Evolutionary conservation across 2,113 vertebrate species (phyloP).

Genomic region (Corydoras sp.): DNA sequence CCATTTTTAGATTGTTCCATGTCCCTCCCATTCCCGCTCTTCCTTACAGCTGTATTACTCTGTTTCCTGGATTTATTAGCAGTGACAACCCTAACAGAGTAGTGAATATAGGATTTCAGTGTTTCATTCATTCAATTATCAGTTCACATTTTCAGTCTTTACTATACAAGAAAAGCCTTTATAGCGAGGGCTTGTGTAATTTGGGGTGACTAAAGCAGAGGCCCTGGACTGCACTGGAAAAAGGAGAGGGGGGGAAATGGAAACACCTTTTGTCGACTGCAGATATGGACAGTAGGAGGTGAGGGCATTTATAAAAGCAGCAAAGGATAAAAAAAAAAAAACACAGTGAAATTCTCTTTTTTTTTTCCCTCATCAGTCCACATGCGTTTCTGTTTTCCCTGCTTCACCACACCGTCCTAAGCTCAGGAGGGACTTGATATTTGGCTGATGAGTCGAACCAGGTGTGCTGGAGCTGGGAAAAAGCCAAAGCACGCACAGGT

Average conservation of each 20-base stretch:
- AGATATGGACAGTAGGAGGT: not conserved
- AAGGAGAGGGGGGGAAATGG: not conserved
- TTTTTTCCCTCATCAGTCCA: too few relatives aligned
- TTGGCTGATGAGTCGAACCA: slow-evolving; percentile 27
- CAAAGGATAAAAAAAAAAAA: not conserved
- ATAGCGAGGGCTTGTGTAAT: too few relatives aligned
- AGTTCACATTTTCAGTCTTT: slow-evolving; percentile 28
- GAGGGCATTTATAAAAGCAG: slow-evolving; percentile 2
- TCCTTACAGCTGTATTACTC: not conserved
- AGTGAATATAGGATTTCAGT: slow-evolving; percentile 22
- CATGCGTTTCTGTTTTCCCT: slow-evolving; percentile 5
- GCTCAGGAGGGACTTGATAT: slow-evolving; percentile 43
- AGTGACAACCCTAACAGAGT: too few relatives aligned
- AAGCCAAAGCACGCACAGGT: not conserved
- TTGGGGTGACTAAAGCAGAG: slow-evolving; percentile 54
- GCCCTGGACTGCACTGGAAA: slow-evolving; percentile 22
- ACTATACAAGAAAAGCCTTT: too few relatives aligned
- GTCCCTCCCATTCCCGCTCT: slow-evolving; percentile 4
- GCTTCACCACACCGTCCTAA: slow-evolving; percentile 31
- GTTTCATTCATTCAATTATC: slow-evolving; percentile 42
- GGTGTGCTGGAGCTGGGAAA: not conserved
- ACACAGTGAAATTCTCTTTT: too few relatives aligned
- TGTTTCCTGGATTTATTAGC: not conserved
- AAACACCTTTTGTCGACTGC: not conserved
- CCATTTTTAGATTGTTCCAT: slow-evolving; percentile 16